Evolutionary conservation across 2,797 vertebrate genomes (phyloP), one percentile per base, ranked within the genome.

Genomic region (Catamblyrhynchus diadema): DNA sequence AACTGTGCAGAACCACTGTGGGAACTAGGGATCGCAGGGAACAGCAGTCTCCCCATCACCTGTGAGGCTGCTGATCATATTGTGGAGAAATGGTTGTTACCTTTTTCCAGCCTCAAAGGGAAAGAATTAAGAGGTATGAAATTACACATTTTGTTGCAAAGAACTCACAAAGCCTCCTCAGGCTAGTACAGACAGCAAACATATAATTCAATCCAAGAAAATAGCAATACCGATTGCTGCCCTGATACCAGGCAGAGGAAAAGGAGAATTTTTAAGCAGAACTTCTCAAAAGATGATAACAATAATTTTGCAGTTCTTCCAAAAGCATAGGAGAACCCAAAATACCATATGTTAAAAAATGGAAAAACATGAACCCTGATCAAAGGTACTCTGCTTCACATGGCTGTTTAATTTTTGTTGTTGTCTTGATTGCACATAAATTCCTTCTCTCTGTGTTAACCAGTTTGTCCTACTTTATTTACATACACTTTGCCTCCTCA

Each of bases 81-180:
- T 47, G 19, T 66, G 28, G n/a, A 84, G 35, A 62, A 88, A 92
- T 33, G n/a, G 4, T 21, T 65, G 54, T 50, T 66, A 39, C 33
- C 24, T 87, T 89, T 74, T 42, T 60, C 53, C 73, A 51, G 9
- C 48, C 64, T 57, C 53, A 61, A 78, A 85, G 61, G 60, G 79
- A 92, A 87, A 91, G 45, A 92, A 92, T 85, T 71, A 80, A 85
- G 56, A 77, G 10, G 28, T 83, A 60, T 67, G 72, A 96, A 89
- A 89, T 70, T 25, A 81, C 60, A 47, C 14, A 47, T 80, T 89
- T 88, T 61, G 23, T 71, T 85, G 48, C 72, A 95, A 92, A 85
- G 69, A 87, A 71, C n/a, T 89, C 48, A 64, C 23, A 82, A 86
- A 93, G 17, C 24, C 61, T 95, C 91, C 92, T 91, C 71, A 47